These are phyloP conservation scores for Drosophila azteca DNA, from an alignment of 1,140 invertebrate genomes.

Conservation along the genomic window DNA sequence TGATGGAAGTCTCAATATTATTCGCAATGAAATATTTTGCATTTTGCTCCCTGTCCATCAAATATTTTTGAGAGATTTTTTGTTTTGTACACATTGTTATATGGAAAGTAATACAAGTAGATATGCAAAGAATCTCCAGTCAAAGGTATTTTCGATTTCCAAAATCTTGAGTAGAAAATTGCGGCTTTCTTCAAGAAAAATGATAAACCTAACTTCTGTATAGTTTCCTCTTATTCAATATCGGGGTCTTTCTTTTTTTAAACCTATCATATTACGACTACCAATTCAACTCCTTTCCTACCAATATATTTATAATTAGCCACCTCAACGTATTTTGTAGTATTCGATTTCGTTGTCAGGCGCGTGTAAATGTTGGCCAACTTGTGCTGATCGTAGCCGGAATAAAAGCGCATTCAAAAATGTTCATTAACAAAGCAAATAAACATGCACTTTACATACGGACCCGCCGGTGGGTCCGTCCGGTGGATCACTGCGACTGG, in stretches of 20 bases:
- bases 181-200: no score
- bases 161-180: no score
- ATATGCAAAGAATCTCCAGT: no score
- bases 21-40: slow-evolving; percentile 24
- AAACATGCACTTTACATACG: slow-evolving; percentile 56
- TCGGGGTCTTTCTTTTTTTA: no score
- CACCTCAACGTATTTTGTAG: slow-evolving; percentile 4
- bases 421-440: slow-evolving; percentile 53
- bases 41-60: slow-evolving; percentile 22
- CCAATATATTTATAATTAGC: not conserved
- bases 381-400: slow-evolving; percentile 46
- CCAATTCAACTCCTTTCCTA: not conserved
- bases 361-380: slow-evolving; percentile 45
- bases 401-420: slow-evolving; percentile 24
- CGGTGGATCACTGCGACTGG: slow-evolving; percentile 10
- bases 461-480: slow-evolving; percentile 1
- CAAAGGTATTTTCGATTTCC: no score
- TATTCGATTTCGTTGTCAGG: slow-evolving; percentile 62
- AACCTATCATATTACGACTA: not conserved
- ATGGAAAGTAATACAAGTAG: no score
- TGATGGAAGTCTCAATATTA: no score
- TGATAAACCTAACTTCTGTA: no score
- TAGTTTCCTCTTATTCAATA: no score
- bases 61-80: not conserved
- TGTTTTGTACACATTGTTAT: no score